Percentiles rank a stretch among this genome's conserved stretches.
Evolutionary conservation across 92 coral and sea anemone species (phyloP).

Genomic region (Epizoanthus rinbou): DNA sequence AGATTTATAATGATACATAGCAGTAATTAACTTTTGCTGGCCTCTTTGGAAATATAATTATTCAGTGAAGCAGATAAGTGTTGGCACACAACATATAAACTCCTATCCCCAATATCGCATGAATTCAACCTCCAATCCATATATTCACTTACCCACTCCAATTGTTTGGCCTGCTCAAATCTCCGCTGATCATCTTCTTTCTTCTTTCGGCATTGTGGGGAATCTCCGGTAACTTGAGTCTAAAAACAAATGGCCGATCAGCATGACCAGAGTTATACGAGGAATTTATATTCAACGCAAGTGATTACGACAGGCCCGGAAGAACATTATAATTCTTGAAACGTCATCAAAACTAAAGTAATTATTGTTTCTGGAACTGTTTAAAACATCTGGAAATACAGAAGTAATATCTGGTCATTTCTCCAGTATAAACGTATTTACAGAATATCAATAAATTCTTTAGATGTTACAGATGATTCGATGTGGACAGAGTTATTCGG

Average conservation of each 20-base stretch:
- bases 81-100: neutral
- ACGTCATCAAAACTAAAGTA: constrained; percentile 18
- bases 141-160: constrained; percentile 68
- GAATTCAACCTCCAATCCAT: neutral
- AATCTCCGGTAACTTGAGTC: constrained; percentile 48
- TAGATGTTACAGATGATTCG: constrained; percentile 15
- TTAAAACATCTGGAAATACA: neutral
- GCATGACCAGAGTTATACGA: constrained; percentile 2
- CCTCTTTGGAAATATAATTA: too few species aligned
- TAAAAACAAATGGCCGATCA: constrained; percentile 16
- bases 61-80: neutral
- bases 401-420: neutral
- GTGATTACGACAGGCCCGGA: neutral
- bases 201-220: constrained; percentile 55
- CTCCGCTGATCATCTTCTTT: constrained; percentile 64
- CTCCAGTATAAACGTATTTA: neutral
- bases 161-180: constrained; percentile 74
- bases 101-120: neutral
- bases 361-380: constrained; percentile 9
- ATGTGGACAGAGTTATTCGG: neutral
- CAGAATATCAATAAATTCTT: constrained; percentile 20
- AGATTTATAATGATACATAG: neutral
- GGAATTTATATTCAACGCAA: neutral
- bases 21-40: neutral
- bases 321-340: neutral